Base-by-base conservation (phyloP, 2,113 vertebrate species). In the Xiphias gladius region DNA sequence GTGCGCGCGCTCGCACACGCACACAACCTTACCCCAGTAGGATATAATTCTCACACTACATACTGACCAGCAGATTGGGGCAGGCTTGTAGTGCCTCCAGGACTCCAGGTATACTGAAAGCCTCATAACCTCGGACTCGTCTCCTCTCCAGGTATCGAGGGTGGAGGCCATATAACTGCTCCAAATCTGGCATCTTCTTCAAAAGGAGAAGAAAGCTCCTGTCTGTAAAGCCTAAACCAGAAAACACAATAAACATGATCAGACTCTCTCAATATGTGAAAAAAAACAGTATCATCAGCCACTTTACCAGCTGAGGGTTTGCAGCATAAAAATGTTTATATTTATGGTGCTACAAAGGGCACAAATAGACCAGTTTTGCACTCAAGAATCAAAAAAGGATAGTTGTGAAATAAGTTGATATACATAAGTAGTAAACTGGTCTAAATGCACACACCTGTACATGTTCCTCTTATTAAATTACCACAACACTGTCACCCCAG, bases 131-230 rank as follows among this genome's bases (percentile, higher is more conserved):
- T 78, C 98, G 93, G 41, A 99, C 97, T 87, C 98, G 95, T 67
- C 98, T 97, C 76, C 97, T 96, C 91, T 99, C 98, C 90, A 99
- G 95, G 91, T 97, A 97, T 84, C 98, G 96, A 79, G 98, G 98
- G 81, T 99, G 98, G 93, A 99, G 97, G 73, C 98, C 98, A 90
- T 99, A 99, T 6, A 99, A 95, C 90, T 99, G 98, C 93, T 99
- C 98, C 86, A 99, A 94, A 70, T 99, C 98, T 71, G 98, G 98
- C 97, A 99, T 99, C 95, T 99, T 99, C 96, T 97, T 99, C 89
- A 99, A 81, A 32, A 99, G 95, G 12, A 96, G 97, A 83, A 98
- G 95, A 91, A 99, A 99, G 93, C 97, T 99, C 93, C 96, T 95
- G 90, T 99, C 98, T 88, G 97, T 99, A 89, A 99, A 99, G 80